Conservation (phyloP, 2,797 vertebrate genomes). For the Eospalax fontanierii region DNA sequence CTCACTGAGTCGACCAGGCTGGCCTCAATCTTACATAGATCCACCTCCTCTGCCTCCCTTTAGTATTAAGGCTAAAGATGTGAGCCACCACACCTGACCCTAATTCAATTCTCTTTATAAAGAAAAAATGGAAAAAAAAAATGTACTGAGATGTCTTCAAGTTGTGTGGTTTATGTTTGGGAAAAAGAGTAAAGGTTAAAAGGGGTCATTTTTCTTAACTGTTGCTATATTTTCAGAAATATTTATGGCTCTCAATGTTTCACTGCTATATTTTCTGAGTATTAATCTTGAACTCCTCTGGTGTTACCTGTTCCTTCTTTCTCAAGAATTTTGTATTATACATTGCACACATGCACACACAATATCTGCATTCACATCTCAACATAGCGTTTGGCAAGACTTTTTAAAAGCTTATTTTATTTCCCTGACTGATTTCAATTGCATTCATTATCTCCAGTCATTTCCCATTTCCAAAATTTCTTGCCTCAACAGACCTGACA, state of each 20-base stretch:
- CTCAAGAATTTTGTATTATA: not conserved
- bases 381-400: slow-evolving; percentile 55
- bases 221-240: not conserved
- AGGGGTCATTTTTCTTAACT: slow-evolving; percentile 22
- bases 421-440: slow-evolving; percentile 57
- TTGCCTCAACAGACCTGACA: slow-evolving; percentile 68
- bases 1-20: no score
- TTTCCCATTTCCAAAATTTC: slow-evolving; percentile 49
- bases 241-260: slow-evolving; percentile 23
- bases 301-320: not conserved
- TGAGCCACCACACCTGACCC: no score
- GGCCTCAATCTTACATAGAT: no score
- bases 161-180: slow-evolving; percentile 30
- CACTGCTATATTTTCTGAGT: not conserved
- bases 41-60: no score
- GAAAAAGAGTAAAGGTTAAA: not conserved
- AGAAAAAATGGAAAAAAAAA: slow-evolving; percentile 12
- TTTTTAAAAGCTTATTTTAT: slow-evolving; percentile 58
- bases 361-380: not conserved
- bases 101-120: not conserved
- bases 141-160: not conserved
- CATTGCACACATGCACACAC: not conserved
- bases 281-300: not conserved
- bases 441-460: slow-evolving; percentile 45
- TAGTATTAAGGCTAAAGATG: no score